Conservation (phyloP, 2,888 invertebrate species). For the Dicyrtoma fusca region DNA sequence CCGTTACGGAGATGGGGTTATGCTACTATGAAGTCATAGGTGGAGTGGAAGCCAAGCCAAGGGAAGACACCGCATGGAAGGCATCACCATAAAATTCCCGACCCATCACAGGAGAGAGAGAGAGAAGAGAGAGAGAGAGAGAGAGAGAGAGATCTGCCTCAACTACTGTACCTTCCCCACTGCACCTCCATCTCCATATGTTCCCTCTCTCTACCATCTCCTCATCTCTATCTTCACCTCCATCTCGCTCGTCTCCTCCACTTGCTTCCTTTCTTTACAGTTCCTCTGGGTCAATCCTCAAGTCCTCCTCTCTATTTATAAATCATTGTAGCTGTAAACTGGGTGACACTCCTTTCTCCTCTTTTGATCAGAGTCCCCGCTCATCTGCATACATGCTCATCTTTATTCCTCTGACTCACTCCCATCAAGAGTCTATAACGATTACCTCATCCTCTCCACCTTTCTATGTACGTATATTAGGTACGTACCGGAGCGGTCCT, state of each 20-base stretch:
- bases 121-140: background rate
- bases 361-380: conserved; percentile 21
- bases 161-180: too few species aligned
- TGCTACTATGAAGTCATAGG: conserved; percentile 5
- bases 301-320: conserved; percentile 34
- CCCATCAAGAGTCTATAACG: too few species aligned
- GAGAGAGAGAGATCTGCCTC: too few species aligned
- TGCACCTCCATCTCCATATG: background rate
- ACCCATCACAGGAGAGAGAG: background rate
- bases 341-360: conserved; percentile 14
- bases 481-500: background rate
- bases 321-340: conserved; percentile 35
- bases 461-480: background rate
- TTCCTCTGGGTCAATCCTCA: conserved; percentile 32
- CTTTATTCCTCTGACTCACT: background rate
- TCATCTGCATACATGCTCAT: conserved; percentile 26
- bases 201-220: background rate
- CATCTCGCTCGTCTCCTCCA: too few species aligned
- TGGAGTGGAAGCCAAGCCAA: conserved; percentile 15
- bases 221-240: too few species aligned
- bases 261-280: conserved; percentile 22
- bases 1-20: too few species aligned
- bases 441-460: background rate
- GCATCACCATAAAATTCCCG: conserved; percentile 30
- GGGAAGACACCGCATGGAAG: background rate